phyloP scores from a whole-genome alignment of 2,113 vertebrate genomes.

The Scophthalmus maximus region DNA sequence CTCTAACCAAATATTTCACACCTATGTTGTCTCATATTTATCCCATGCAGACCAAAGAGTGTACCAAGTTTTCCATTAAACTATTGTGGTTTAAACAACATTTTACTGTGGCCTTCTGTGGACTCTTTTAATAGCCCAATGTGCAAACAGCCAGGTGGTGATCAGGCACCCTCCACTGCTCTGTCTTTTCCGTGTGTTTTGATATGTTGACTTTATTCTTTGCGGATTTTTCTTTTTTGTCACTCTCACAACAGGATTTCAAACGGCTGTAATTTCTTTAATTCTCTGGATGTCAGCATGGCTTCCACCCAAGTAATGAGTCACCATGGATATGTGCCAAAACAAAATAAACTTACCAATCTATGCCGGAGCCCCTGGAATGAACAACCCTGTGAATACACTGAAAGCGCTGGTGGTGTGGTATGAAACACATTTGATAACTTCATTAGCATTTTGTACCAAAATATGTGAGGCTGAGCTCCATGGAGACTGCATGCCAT shows the following conservation, averaged over 20 bases:
- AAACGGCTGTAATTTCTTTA: background rate
- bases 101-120: background rate
- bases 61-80: background rate
- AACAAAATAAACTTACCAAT: constrained; percentile 6
- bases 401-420: background rate
- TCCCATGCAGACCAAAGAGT: background rate
- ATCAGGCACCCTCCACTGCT: background rate
- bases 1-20: background rate
- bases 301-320: constrained; percentile 20
- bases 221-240: constrained; percentile 13
- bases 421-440: constrained; percentile 28
- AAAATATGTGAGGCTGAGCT: constrained; percentile 43
- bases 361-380: background rate
- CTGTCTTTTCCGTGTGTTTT: background rate
- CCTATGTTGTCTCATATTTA: background rate
- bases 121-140: constrained; percentile 1
- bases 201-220: background rate
- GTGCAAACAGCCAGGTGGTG: constrained; percentile 11
- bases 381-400: background rate
- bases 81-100: background rate
- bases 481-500: constrained; percentile 49
- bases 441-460: constrained; percentile 40
- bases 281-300: constrained; percentile 18
- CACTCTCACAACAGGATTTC: constrained; percentile 12
- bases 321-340: constrained; percentile 1